phyloP scores from a whole-genome alignment of 2,797 vertebrate species.

The Linurgus olivaceus region DNA sequence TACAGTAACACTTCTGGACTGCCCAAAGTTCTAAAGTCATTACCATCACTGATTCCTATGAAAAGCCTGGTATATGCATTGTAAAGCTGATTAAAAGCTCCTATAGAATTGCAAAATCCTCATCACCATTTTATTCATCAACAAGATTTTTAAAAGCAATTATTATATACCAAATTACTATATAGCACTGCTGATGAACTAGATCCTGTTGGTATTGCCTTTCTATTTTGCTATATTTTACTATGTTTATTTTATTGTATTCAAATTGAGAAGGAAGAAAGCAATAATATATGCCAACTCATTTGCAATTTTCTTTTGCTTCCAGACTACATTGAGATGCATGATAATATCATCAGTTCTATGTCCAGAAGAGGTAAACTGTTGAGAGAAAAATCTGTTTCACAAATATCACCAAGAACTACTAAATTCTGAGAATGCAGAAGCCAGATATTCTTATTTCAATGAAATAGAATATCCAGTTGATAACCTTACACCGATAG shows the following conservation, averaged over 20 bases:
- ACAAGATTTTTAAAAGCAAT: conserved; percentile 1
- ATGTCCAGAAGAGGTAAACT: conserved; percentile 22
- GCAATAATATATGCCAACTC: conserved; percentile 11
- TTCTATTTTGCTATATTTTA: neutral
- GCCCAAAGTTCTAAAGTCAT: neutral
- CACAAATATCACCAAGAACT: neutral
- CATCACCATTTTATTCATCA: neutral
- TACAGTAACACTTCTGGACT: neutral
- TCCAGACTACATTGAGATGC: neutral
- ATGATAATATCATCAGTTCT: neutral
- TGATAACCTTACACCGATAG: accelerated
- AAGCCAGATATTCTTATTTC: neutral
- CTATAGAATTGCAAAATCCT: neutral
- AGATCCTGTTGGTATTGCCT: neutral
- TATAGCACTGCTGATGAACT: neutral
- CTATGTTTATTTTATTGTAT: conserved; percentile 34
- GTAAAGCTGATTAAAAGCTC: neutral
- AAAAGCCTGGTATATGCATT: neutral
- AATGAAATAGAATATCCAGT: neutral
- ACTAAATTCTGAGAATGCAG: neutral
- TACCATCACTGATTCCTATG: neutral
- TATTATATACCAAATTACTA: neutral
- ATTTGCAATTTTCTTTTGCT: conserved; percentile 40
- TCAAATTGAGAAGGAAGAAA: neutral
- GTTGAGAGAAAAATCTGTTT: neutral